Evolutionary conservation across 2,888 invertebrate genomes (phyloP).

Genomic region (Cryptus armator): DNA sequence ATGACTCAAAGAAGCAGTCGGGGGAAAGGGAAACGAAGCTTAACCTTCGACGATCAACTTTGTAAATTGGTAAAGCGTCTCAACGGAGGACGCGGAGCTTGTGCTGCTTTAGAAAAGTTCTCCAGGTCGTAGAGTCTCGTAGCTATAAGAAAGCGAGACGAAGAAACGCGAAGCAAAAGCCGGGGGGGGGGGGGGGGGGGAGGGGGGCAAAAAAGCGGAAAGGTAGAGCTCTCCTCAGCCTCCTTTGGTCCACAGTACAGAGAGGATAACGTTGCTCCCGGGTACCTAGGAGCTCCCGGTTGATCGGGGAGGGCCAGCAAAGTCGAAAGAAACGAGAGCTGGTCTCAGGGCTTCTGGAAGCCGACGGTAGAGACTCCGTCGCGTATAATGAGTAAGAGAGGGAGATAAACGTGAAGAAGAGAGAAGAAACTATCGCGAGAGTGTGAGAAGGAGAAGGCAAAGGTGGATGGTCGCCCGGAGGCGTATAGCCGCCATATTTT

Average conservation of each 20-base stretch:
- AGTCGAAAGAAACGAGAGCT: conserved; percentile 24
- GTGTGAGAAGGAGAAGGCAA: conserved; percentile 9
- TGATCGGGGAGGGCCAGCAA: conserved; percentile 26
- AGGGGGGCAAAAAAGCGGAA: not conserved
- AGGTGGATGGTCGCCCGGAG: conserved; percentile 39
- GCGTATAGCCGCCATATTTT: conserved; percentile 78
- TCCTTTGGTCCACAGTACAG: not conserved
- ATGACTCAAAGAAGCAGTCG: conserved; percentile 53
- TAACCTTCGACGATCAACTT: conserved; percentile 58
- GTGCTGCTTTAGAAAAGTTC: conserved; percentile 57
- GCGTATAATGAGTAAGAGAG: conserved; percentile 36
- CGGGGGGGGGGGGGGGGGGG: conserved; percentile 15
- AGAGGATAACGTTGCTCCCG: conserved; percentile 13
- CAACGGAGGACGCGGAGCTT: conserved; percentile 32
- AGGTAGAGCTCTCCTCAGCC: too few relatives aligned
- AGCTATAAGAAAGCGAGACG: conserved; percentile 43
- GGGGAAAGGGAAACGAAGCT: conserved; percentile 2
- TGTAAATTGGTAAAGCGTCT: conserved; percentile 65
- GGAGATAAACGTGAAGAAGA: conserved; percentile 53
- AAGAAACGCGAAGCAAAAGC: conserved; percentile 48
- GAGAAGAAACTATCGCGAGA: conserved; percentile 65
- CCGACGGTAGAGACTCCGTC: not conserved
- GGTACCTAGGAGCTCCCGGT: conserved; percentile 31
- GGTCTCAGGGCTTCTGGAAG: conserved; percentile 28
- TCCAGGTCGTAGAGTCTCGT: conserved; percentile 19